Percentiles rank a stretch among this genome's conserved stretches.
Evolutionary conservation across 2,797 vertebrate genomes (phyloP).

Genomic region (Neosilurus mollespiculum): DNA sequence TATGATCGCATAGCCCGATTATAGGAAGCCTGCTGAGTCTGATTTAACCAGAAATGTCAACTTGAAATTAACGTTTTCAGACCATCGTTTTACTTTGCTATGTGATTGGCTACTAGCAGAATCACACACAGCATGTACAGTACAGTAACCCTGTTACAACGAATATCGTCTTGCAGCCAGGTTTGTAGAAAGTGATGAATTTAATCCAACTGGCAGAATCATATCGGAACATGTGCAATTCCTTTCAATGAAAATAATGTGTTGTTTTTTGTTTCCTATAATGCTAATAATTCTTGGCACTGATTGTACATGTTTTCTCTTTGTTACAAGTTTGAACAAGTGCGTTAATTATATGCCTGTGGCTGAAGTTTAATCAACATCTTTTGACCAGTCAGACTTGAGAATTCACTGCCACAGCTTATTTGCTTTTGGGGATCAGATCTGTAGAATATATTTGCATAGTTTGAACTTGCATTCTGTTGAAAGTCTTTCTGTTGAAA

Average conservation of each 20-base stretch:
- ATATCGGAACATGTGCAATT: neutral
- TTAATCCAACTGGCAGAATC: neutral
- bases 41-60: no score
- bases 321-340: neutral
- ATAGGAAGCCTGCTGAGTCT: neutral
- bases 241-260: neutral
- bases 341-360: neutral
- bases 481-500: neutral
- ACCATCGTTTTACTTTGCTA: neutral
- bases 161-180: neutral
- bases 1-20: neutral
- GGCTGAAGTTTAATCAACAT: no score
- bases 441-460: neutral
- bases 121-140: neutral
- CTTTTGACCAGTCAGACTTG: no score
- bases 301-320: neutral
- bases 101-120: neutral
- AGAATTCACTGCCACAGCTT: no score
- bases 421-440: neutral
- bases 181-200: neutral
- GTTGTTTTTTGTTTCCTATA: neutral
- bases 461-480: no score
- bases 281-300: neutral
- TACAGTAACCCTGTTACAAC: neutral
- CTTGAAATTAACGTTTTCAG: neutral